Conservation (phyloP, 2,888 invertebrate species). For the Phengaris alcon region DNA sequence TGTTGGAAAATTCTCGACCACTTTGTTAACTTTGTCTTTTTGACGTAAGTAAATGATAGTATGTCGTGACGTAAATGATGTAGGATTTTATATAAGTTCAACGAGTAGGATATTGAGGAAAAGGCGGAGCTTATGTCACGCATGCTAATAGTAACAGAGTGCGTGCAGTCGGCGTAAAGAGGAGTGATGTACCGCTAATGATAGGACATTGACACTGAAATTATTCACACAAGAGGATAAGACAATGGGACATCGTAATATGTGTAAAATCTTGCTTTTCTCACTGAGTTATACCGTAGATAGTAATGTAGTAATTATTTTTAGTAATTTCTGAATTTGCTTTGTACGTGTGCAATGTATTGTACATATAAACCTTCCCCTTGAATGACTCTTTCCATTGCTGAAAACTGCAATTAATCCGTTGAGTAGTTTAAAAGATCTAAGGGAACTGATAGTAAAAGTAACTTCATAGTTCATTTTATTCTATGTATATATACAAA, state of each 20-base stretch:
- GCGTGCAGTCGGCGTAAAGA: slow-evolving; percentile 10
- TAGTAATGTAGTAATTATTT: neutral
- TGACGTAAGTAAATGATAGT: no score
- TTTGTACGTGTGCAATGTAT: no score
- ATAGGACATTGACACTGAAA: slow-evolving; percentile 20
- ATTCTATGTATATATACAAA: no score
- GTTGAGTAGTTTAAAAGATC: no score
- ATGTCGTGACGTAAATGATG: no score
- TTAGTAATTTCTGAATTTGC: neutral
- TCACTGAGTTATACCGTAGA: neutral
- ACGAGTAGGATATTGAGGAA: neutral
- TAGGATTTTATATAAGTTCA: no score
- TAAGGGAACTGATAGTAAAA: no score
- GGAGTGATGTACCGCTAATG: slow-evolving; percentile 18
- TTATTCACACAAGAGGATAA: slow-evolving; percentile 21
- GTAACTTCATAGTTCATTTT: no score
- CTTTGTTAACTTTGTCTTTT: no score
- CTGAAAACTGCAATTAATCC: no score
- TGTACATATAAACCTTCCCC: neutral
- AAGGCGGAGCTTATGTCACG: neutral
- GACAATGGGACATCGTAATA: slow-evolving; percentile 16
- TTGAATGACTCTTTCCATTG: no score
- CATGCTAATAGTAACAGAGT: slow-evolving; percentile 19
- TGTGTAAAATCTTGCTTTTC: neutral
- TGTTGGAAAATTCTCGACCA: no score